Percentiles rank a stretch among this genome's conserved stretches.
Conservation (phyloP, 2,113 vertebrate genomes). For the Polypterus bichir region DNA sequence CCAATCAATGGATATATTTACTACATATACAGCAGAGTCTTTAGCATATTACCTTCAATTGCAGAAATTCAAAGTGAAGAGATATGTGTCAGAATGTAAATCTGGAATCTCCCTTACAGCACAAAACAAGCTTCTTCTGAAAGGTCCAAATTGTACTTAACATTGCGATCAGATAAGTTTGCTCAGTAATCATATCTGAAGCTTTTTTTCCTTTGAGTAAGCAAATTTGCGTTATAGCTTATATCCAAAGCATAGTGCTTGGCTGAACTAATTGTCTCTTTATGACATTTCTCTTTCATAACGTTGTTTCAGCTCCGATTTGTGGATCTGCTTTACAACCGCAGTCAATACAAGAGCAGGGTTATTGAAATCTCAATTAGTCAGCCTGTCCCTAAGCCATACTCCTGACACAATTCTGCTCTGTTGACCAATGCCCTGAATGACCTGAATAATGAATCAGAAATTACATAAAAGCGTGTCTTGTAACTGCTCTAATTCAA, state of each 20-base stretch:
- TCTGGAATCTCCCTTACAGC: not conserved
- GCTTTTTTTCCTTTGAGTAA: not conserved
- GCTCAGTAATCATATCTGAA: conserved; percentile 1
- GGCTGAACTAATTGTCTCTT: not conserved
- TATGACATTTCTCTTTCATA: conserved; percentile 5
- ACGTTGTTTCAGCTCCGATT: not conserved
- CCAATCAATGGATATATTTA: too few relatives aligned
- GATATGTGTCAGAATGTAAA: not conserved
- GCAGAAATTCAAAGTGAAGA: too few relatives aligned
- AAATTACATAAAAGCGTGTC: conserved; percentile 25
- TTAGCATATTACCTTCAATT: too few relatives aligned
- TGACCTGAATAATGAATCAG: conserved; percentile 18
- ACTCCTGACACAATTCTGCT: conserved; percentile 20
- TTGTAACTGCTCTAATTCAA: conserved; percentile 37
- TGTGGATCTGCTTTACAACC: not conserved
- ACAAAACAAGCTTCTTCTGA: not conserved
- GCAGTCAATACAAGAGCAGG: conserved; percentile 6
- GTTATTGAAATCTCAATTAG: conserved; percentile 17
- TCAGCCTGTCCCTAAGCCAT: not conserved
- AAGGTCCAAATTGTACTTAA: not conserved
- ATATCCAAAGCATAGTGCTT: not conserved
- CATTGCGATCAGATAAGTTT: not conserved
- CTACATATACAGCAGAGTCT: too few relatives aligned
- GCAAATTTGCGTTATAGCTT: not conserved
- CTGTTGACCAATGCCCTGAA: conserved; percentile 11